Conservation (phyloP, 2,888 invertebrate species). For the Phytoseiulus persimilis region DNA sequence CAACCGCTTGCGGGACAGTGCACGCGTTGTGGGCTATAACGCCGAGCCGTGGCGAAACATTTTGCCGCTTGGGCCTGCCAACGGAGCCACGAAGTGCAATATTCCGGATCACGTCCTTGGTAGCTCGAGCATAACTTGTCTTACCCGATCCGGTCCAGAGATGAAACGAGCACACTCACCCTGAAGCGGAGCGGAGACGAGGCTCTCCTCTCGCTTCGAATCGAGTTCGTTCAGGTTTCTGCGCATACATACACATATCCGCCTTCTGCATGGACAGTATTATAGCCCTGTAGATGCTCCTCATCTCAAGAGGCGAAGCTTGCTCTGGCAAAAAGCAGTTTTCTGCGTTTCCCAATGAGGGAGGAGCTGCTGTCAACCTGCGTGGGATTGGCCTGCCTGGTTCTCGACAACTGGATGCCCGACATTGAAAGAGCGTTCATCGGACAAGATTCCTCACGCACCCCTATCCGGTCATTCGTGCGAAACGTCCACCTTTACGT, state of each 20-base stretch:
- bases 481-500: not conserved
- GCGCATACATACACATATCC: no score
- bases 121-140: not conserved
- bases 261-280: no score
- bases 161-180: not conserved
- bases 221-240: not conserved
- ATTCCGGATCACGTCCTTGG: not conserved
- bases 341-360: no score
- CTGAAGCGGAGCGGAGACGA: not conserved
- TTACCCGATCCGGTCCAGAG: not conserved
- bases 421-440: not conserved
- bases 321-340: no score
- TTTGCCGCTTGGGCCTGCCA: not conserved
- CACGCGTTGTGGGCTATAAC: not conserved
- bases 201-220: not conserved
- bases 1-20: not conserved
- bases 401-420: not conserved
- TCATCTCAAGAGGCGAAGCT: no score
- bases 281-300: no score
- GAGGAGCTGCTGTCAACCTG: not conserved
- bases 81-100: not conserved
- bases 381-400: not conserved
- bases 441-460: not conserved
- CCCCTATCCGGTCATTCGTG: not conserved
- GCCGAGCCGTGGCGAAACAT: not conserved